These are phyloP conservation scores for Platycheirus albimanus DNA, from an alignment of 2,888 invertebrate species.

Conservation along the genomic window DNA sequence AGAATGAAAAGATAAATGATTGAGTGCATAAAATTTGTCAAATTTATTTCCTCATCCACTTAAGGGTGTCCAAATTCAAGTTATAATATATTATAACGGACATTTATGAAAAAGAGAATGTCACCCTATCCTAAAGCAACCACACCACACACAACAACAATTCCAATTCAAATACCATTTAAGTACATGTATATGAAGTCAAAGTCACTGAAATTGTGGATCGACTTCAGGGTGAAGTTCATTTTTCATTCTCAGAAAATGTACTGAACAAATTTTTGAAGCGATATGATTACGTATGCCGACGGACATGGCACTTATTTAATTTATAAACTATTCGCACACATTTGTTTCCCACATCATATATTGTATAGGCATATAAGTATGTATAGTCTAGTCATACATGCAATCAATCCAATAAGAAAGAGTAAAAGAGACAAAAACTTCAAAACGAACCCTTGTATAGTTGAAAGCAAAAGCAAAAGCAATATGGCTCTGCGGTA, in stretches of 20 bases:
- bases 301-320: constrained; percentile 71
- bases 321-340: constrained; percentile 69
- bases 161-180: neutral
- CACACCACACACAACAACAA: constrained; percentile 22
- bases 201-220: constrained; percentile 50
- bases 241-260: constrained; percentile 75
- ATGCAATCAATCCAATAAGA: neutral
- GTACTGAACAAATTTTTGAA: constrained; percentile 64
- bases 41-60: constrained; percentile 75
- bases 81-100: neutral
- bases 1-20: constrained; percentile 52
- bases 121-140: constrained; percentile 26
- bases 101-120: neutral
- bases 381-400: too few species aligned
- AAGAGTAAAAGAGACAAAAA: constrained; percentile 32
- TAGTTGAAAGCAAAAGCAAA: constrained; percentile 66
- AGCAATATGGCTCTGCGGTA: constrained; percentile 75
- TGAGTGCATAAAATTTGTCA: constrained; percentile 75
- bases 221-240: constrained; percentile 75
- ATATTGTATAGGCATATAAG: constrained; percentile 11
- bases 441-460: constrained; percentile 43
- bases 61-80: constrained; percentile 46
- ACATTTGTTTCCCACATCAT: constrained; percentile 9
- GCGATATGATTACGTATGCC: constrained; percentile 68
- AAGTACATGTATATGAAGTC: constrained; percentile 20